Conservation (phyloP, 2,888 invertebrate genomes). For the Spicauda simplicius region DNA sequence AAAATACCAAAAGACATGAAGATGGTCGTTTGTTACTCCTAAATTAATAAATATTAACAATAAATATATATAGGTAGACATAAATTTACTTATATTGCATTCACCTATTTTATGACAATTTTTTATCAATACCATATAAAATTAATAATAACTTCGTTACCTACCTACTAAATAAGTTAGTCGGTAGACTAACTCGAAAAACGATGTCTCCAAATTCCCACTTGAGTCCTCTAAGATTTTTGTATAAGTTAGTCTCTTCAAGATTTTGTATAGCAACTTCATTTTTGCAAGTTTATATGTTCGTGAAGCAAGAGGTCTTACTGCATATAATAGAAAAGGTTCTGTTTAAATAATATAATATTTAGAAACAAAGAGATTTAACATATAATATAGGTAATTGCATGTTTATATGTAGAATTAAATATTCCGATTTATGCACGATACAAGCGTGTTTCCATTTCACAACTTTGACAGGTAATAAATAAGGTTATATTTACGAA, state of each 20-base stretch:
- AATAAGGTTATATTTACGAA: too few relatives aligned
- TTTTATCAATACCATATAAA: too few relatives aligned
- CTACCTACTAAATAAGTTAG: constrained; percentile 67
- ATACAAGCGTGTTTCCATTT: constrained; percentile 22
- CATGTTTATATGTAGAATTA: neutral
- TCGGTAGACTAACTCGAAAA: constrained; percentile 70
- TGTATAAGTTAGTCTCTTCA: constrained; percentile 54
- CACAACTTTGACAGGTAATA: neutral
- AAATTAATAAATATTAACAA: too few relatives aligned
- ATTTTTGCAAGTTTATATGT: neutral
- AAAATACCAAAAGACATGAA: too few relatives aligned
- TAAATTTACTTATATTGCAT: too few relatives aligned
- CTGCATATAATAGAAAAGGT: neutral
- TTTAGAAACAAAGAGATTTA: too few relatives aligned
- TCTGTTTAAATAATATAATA: too few relatives aligned
- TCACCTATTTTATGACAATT: too few relatives aligned
- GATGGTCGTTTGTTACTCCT: too few relatives aligned
- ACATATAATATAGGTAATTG: too few relatives aligned
- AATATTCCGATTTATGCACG: neutral
- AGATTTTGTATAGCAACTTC: neutral
- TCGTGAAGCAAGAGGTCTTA: neutral
- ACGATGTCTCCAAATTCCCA: constrained; percentile 62
- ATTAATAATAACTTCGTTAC: neutral
- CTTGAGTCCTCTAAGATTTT: constrained; percentile 62
- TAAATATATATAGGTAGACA: too few relatives aligned